Conservation (phyloP, 1,140 invertebrate genomes). For the Atta colombica region DNA sequence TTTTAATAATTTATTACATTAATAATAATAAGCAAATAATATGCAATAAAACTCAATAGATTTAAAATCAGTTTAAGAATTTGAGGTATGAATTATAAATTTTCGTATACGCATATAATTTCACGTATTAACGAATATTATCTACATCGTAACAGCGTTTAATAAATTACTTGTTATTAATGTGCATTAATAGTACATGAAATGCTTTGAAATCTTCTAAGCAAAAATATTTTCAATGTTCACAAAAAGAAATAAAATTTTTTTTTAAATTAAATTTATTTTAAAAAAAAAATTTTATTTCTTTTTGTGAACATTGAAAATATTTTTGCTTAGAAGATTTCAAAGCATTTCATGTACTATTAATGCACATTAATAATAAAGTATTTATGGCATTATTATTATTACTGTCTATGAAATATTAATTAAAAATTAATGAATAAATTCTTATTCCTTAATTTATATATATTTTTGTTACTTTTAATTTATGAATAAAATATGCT, state of each 20-base stretch:
- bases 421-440: background rate
- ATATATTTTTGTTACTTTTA: background rate
- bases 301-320: no score
- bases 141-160: background rate
- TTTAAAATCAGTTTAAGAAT: constrained; percentile 2
- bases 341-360: no score
- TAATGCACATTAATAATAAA: no score
- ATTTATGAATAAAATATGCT: constrained; percentile 2
- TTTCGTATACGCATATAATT: constrained; percentile 5
- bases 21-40: constrained; percentile 20
- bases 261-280: background rate
- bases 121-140: background rate
- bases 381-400: constrained; percentile 1
- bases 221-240: background rate
- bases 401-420: background rate
- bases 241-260: background rate
- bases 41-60: background rate
- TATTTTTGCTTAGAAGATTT: no score
- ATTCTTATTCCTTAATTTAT: background rate
- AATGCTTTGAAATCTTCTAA: background rate
- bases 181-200: background rate
- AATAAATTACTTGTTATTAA: constrained; percentile 12
- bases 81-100: background rate
- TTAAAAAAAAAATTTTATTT: no score
- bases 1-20: constrained; percentile 14